Base-by-base conservation (phyloP, 1,140 invertebrate species). In the Chionoecetes opilio region DNA sequence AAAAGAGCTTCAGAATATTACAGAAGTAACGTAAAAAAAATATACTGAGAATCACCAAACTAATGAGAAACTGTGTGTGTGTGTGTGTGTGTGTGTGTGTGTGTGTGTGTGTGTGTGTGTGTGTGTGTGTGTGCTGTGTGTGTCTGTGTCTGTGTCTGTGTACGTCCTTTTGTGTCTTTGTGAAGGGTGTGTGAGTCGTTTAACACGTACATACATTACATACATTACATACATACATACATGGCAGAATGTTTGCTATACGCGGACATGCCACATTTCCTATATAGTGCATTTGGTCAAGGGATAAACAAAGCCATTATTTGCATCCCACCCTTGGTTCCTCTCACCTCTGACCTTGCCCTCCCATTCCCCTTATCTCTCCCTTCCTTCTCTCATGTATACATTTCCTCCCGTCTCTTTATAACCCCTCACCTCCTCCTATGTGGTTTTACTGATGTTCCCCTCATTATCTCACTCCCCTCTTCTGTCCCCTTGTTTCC, bases 1-100 rank as follows among this genome's bases (percentile, higher is more conserved):
- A 75, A 26, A n/a, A 26, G 63, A 75, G n/a, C 63, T 75, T 75
- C 21, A 26, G 63, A 75, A 75, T n/a, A 17, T 75, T 75, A 75
- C 21, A 17, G 46, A n/a, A 75, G n/a, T n/a, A 75, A 75, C 21
- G 6, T n/a, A 21, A 21, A 75, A 75, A 75, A 17, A 53, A 17
- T 53, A 75, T n/a, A 21, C 63, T n/a, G 63, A 1, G n/a, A 75
- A 5, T n/a, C 63, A 11, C n/a, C 21, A n/a, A n/a, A n/a, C n/a
- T 75, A 75, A 75, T 21, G n/a, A 75, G n/a, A 2, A n/a, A 21
- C 41, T 75, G n/a, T n/a, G n/a, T 75, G 53, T 75, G 53, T 75
- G 53, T 75, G 53, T 75, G 53, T 75, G 53, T 75, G 21, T 75
- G 53, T 75, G 53, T 75, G 53, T 75, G 53, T 75, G 53, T 75